Base-by-base conservation (phyloP, 1,140 invertebrate genomes). In the Habropoda laboriosa region DNA sequence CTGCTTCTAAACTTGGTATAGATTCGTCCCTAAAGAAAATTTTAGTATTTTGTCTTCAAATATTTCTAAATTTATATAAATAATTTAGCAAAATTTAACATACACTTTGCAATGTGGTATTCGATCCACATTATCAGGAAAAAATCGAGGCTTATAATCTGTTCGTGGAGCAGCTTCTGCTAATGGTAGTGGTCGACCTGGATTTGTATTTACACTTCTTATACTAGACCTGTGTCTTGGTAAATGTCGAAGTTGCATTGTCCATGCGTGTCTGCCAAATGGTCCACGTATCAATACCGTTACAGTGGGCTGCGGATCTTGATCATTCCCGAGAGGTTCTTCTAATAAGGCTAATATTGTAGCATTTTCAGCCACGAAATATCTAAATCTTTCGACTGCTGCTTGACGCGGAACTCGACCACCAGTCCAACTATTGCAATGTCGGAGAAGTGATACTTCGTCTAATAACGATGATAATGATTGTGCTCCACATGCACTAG, bases 211-310 rank as follows among this genome's bases (percentile, higher is more conserved):
- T 76, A 96, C 94, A 79, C 95, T 95, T 87, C 96, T 96, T 1
- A 94, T 94, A 21, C 96, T 95, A 1, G 96, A 96, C 90, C 97
- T 96, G 87, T 96, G 96, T 61, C 96, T 94, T 4, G 97, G 96
- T 72, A 97, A 92, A 91, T 98, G 97, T 24, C 97, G 93, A 51
- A 97, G 92, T 88, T 98, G 97, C 95, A 99, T 96, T 0, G 97
- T 97, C 98, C 98, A 99, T 10, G 97, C 97, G 93, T 98, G 97
- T 27, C 98, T 95, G 0, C 98, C 98, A 93, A 98, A 99, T 0
- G 97, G 97, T 35, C 97, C 97, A 32, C 98, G 95, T 63, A 99
- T 96, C 38, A 99, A 93, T 32, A 98, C 95, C 86, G 95, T 96
- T 8, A 97, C 94, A 0, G 96, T 96, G 8, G 96, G 96, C 86